Percentiles rank a stretch among this genome's conserved stretches.
These are phyloP conservation scores for Enteromius anoplus DNA, from an alignment of 2,797 vertebrate species.

Conservation along the genomic window DNA sequence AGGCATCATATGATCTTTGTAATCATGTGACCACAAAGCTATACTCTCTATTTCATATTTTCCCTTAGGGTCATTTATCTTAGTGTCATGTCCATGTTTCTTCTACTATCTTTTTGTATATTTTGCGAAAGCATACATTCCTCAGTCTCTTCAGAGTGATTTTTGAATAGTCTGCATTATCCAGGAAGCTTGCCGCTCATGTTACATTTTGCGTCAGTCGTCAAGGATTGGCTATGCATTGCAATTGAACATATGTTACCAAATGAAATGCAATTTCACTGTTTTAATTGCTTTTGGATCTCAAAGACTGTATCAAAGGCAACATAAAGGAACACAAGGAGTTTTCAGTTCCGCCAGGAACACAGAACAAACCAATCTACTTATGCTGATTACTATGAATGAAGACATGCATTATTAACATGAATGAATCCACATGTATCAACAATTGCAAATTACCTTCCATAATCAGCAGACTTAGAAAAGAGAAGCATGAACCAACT, in stretches of 20 bases:
- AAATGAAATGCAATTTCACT: conserved; percentile 8
- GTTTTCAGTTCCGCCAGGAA: background rate
- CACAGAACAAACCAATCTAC: conserved; percentile 24
- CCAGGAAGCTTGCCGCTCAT: background rate
- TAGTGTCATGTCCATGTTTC: conserved; percentile 19
- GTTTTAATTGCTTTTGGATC: conserved; percentile 4
- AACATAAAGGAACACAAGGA: background rate
- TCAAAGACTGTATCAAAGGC: background rate
- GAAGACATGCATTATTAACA: conserved; percentile 34
- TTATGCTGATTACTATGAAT: conserved; percentile 30
- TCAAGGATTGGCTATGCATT: background rate
- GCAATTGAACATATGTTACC: background rate
- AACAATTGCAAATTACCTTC: conserved; percentile 35
- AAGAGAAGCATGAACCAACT: conserved; percentile 27
- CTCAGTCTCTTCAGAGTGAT: background rate
- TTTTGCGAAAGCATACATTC: background rate
- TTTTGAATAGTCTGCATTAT: background rate
- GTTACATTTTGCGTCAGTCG: background rate
- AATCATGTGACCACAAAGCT: conserved; percentile 68
- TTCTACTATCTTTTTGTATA: conserved; percentile 10
- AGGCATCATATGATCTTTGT: conserved; percentile 68
- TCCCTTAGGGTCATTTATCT: conserved; percentile 24
- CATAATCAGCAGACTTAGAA: conserved; percentile 32
- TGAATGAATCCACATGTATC: conserved; percentile 40
- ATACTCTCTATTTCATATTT: conserved; percentile 59